phyloP scores from a whole-genome alignment of 2,888 invertebrate species.

The Patella caerulea region DNA sequence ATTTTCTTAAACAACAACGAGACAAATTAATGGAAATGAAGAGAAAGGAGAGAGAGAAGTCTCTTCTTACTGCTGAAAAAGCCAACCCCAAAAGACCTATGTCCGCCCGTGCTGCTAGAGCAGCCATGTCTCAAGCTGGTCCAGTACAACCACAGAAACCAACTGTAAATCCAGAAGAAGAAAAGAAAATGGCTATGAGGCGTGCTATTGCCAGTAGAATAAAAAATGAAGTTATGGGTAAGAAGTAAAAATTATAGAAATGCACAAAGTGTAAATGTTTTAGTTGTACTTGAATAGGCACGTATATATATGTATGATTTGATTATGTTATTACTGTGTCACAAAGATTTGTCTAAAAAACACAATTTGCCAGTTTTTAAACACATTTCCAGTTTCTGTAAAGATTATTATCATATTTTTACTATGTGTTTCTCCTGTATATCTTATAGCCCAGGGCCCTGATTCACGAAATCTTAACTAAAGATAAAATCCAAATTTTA shows the following conservation, averaged over 20 bases:
- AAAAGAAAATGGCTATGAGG: conserved; percentile 82
- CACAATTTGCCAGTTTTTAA: no score
- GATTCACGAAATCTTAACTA: no score
- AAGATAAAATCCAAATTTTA: no score
- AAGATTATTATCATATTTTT: no score
- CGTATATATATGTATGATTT: no score
- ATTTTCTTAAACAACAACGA: conserved; percentile 88
- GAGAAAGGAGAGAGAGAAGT: conserved; percentile 87
- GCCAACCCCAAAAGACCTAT: conserved; percentile 76
- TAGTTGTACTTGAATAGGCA: no score
- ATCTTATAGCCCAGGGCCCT: no score
- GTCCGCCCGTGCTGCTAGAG: conserved; percentile 83
- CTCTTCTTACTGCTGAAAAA: conserved; percentile 78
- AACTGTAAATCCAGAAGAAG: conserved; percentile 58
- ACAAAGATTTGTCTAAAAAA: no score
- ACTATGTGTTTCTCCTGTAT: no score
- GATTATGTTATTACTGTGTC: no score
- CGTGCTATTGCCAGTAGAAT: conserved; percentile 87
- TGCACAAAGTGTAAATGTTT: no score
- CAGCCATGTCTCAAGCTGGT: conserved; percentile 73
- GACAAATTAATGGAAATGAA: conserved; percentile 92
- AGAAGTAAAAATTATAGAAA: conserved; percentile 45
- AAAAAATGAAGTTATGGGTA: conserved; percentile 87
- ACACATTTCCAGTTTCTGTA: no score
- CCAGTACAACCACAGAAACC: conserved; percentile 28